Evolutionary conservation across 2,113 vertebrate genomes (phyloP), one percentile per base, ranked within the genome.

Genomic region (Craseonycteris thonglongyai): DNA sequence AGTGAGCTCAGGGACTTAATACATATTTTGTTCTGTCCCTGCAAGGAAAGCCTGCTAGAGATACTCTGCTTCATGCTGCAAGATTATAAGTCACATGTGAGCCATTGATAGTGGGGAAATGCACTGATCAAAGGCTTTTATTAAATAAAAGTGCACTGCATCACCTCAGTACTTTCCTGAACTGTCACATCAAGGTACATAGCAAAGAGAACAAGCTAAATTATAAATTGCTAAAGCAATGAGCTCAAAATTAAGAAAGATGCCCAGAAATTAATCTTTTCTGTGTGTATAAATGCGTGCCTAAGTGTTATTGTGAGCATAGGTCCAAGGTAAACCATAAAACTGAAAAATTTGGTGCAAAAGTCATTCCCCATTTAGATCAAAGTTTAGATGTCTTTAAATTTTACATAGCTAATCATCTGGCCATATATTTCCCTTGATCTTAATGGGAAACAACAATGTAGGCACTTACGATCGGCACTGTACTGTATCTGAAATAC

Each of bases 371-470:
- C 35, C 21, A 26, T 72, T 58, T 51, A 68, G 6, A 42, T 87
- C 24, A 91, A 68, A 54, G 30, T 40, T 61, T 93, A 72, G 66
- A 90, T 96, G 42, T 42, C 76, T 54, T 88, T 96, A 96, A 92
- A 96, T 93, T 86, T 87, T 96, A 97, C 95, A 92, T 88, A 68
- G 15, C 61, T 96, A 96, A 91, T 65, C 82, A 69, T 30, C 69
- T 93, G 80, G 84, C 91, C 94, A 65, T 6, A 58, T 2, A 86
- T 95, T 82, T 69, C n/a, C 66, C 63, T 95, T 97, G 87, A 92
- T 90, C 94, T 89, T 94, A 94, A 69, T 82, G 72, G 88, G 90
- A 97, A 96, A 90, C 21, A 24, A 66, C 61, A 38, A 5, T 91
- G 56, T 71, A 96, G 90, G 61, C 83, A 66, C 42, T 80, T 24